A percentile compares a stretch with the other conserved stretches of the same genome.
Conservation (phyloP, 2,113 vertebrate species). For the Tachuris rubrigastra region DNA sequence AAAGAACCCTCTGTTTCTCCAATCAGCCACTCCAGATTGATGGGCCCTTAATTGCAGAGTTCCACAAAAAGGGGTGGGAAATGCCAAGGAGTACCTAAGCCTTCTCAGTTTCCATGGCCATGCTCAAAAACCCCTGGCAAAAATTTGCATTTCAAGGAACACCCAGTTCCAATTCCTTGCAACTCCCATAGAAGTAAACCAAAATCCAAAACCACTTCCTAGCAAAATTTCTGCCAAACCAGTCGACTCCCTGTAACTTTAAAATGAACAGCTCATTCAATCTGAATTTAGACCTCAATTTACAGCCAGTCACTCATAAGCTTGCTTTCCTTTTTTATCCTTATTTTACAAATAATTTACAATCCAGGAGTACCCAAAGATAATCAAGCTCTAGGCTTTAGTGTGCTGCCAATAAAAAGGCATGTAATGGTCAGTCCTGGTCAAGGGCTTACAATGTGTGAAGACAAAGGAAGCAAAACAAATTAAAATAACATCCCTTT, state of each 20-base stretch:
- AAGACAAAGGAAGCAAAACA: background rate
- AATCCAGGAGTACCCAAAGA: background rate
- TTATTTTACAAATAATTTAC: background rate
- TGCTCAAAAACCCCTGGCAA: constrained; percentile 54
- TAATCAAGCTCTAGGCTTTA: background rate
- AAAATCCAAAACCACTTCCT: constrained; percentile 59
- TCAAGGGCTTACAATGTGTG: background rate
- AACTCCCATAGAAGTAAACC: constrained; percentile 2
- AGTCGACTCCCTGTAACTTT: background rate
- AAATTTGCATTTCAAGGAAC: constrained; percentile 62
- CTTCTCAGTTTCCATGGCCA: constrained; percentile 40
- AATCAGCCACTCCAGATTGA: constrained; percentile 32
- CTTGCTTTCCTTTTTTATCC: background rate
- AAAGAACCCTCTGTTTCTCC: constrained; percentile 53
- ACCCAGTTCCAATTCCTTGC: constrained; percentile 3
- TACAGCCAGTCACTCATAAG: background rate
- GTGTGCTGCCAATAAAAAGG: background rate
- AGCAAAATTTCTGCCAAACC: constrained; percentile 48
- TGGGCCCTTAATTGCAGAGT: constrained; percentile 65
- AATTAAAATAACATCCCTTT: background rate
- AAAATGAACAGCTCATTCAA: constrained; percentile 1
- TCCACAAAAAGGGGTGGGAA: constrained; percentile 44
- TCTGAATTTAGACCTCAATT: background rate
- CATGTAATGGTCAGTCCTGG: background rate
- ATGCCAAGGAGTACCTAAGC: constrained; percentile 41